Evolutionary conservation across 2,797 vertebrate genomes (phyloP).

Genomic region (Masticophis lateralis): DNA sequence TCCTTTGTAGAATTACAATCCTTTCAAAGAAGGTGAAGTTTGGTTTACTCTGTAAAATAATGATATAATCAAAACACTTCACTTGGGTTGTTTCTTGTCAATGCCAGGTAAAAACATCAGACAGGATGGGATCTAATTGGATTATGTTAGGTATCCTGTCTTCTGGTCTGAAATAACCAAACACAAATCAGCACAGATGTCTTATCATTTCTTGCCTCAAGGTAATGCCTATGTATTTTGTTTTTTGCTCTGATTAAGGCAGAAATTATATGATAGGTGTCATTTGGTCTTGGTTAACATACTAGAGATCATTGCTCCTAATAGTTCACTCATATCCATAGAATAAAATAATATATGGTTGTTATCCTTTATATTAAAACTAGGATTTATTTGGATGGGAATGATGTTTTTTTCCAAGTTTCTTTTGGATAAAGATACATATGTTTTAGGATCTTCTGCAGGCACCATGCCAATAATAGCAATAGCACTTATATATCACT

Average conservation of each 20-base stretch:
- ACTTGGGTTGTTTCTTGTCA: not conserved
- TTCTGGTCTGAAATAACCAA: not conserved
- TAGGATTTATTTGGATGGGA: not conserved
- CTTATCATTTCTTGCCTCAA: not conserved
- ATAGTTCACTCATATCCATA: not conserved
- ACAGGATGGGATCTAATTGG: not conserved
- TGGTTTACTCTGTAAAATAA: not conserved
- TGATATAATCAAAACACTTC: not conserved
- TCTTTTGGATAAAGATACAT: not conserved
- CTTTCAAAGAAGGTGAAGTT: not conserved
- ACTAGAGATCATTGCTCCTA: not conserved
- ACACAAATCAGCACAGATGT: not conserved
- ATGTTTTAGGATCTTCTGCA: not conserved
- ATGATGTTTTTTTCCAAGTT: not conserved
- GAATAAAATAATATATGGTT: not conserved
- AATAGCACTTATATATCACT: too few species aligned
- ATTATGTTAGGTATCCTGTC: not conserved
- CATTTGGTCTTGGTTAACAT: not conserved
- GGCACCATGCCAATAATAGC: not conserved
- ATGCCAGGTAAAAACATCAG: not conserved
- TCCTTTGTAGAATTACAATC: not conserved
- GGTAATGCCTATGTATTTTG: not conserved
- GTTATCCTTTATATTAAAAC: not conserved
- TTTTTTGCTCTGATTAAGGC: not conserved
- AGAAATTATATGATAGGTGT: not conserved